Evolutionary conservation across 2,113 vertebrate species (phyloP).

Genomic region (Chloropsis cyanopogon): DNA sequence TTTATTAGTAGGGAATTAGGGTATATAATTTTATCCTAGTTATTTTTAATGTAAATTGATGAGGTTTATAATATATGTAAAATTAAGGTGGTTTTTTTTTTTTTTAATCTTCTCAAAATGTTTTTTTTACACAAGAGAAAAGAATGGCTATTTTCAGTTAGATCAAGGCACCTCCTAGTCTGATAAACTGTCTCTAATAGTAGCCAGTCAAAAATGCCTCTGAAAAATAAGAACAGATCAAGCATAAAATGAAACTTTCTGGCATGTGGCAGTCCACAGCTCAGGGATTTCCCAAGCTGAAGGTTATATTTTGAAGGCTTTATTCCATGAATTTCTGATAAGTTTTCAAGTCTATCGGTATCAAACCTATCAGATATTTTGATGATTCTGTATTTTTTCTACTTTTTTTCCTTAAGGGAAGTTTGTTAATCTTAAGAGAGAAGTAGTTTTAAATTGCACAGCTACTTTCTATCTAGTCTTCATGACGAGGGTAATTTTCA

Average conservation of each 20-base stretch:
- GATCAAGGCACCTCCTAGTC: background rate
- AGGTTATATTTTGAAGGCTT: constrained; percentile 6
- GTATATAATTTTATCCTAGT: background rate
- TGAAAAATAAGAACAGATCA: constrained; percentile 9
- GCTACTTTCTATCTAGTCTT: background rate
- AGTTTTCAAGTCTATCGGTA: background rate
- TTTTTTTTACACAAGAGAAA: background rate
- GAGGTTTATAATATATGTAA: background rate
- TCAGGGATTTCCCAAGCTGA: constrained; percentile 24
- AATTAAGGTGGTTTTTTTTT: background rate
- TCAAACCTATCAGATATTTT: background rate
- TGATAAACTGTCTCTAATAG: background rate
- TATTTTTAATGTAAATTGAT: background rate
- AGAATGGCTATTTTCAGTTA: background rate
- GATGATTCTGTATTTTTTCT: background rate
- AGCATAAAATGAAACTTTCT: constrained; percentile 43
- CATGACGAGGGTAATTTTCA: background rate
- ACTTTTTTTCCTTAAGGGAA: background rate
- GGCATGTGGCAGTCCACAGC: constrained; percentile 43
- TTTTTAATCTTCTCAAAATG: background rate
- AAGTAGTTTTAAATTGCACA: background rate
- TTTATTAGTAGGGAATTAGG: background rate
- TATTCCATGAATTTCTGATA: constrained; percentile 21
- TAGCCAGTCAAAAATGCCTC: background rate
- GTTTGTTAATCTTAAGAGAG: background rate